Evolutionary conservation across 1,140 invertebrate genomes (phyloP), one percentile per base, ranked within the genome.

Genomic region (Telenomus remus): DNA sequence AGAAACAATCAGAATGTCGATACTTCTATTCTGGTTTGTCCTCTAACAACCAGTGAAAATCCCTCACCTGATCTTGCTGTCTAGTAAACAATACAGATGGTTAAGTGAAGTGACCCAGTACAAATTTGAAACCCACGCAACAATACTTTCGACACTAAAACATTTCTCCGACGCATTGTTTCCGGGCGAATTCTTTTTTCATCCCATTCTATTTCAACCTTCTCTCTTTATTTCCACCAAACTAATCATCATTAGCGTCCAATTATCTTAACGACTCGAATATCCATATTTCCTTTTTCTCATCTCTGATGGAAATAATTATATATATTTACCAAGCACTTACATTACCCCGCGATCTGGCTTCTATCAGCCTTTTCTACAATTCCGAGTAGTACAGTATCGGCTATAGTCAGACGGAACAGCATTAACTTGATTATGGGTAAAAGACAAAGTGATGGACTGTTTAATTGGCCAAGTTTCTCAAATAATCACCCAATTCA

Each of bases 81-180:
- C 63, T 35, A 12, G 47, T 54, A 57, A 56, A 66, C 54, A 66
- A 57, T 66, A 65, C 63, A 44, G 51, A 57, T 66, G 39, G 46
- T 27, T 46, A 57, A 57, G 54, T 66, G 55, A 57, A 57, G 53
- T 66, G 47, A 57, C 46, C 53, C 15, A 66, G 47, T 57, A 50
- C 54, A 66, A 66, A 66, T 66, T 56, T 47, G 46, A 66, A 66
- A 57, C 39, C 14, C 46, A 51, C 33, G 39, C 6, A 57, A 66
- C 54, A 57, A 65, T 54, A 48, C 50, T 64, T 11, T 6, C 19
- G 16, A 42, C 61, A 65, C 43, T 42, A 42, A 50, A 10, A 56
- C 13, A 54, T 55, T 48, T 42, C 49, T 8, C 16, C 16, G 42
- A 63, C 42, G 44, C 16, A 53, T 39, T 39, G 37, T 9, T 39